Base-by-base conservation (phyloP, 2,113 vertebrate genomes). In the Spea bombifrons region DNA sequence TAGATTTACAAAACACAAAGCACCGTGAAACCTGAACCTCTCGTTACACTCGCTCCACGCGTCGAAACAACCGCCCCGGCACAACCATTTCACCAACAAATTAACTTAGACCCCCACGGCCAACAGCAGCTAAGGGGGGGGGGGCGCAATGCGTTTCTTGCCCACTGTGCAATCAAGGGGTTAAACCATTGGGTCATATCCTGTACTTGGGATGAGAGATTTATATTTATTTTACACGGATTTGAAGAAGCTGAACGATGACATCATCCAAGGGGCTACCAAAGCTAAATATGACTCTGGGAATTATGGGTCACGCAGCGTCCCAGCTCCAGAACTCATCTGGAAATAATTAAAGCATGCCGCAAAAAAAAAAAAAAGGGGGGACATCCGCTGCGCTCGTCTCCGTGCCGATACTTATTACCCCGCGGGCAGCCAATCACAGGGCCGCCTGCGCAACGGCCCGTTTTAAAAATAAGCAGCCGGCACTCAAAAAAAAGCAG, bases 281-380 rank as follows among this genome's bases (percentile, higher is more conserved):
- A 52, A 78, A 57, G 69, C 76, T 50, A 13, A 78, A 47, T 15
- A 63, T 48, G 44, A 73, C 70, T 73, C 15, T 66, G 70, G 65
- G 77, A 74, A 68, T 49, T 48, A 5, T 15, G 52, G 71, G 78
- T 57, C 77, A 13, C 70, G 57, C 59, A 10, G 4, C 57, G 70
- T 79, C 70, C 71, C 71, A 71, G 71, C 65, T n/a, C 3, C 53
- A 67, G 52, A 43, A 47, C 55, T 61, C 78, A 80, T 80, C 78
- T 80, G 78, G 78, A 74, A 74, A 65, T 43, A 67, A 68, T 80
- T 74, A 68, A 43, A 13, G 12, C 13, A 46, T 55, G 45, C 5
- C 48, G 9, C 8, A 43, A 43, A 8, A 50, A 8, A 43, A 8
- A 50, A 8, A 30, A 43, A 48, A 65, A 64, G 71, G 78, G 50